These are phyloP conservation scores for Ophthalmotilapia sp. DNA, from an alignment of 2,113 vertebrate genomes.

Conservation along the genomic window DNA sequence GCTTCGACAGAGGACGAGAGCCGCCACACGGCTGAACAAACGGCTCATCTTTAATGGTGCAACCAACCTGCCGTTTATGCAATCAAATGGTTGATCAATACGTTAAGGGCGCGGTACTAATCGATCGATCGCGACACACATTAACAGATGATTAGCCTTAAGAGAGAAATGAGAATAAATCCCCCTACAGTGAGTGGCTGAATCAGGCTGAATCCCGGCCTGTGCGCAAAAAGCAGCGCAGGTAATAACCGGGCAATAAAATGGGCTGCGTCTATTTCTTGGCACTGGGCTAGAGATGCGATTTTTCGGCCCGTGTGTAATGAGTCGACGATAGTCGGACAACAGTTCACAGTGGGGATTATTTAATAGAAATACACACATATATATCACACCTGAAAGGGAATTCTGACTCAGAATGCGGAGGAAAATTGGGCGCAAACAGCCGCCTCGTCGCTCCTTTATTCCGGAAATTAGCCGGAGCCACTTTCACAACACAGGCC, in stretches of 20 bases:
- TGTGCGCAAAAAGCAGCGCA: neutral
- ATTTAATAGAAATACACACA: neutral
- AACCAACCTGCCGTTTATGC: neutral
- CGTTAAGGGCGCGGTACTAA: slow-evolving; percentile 19
- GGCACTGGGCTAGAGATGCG: neutral
- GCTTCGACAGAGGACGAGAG: neutral
- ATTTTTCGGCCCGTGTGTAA: neutral
- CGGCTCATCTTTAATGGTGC: neutral
- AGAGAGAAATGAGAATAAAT: accelerated
- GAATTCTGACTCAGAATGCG: accelerated
- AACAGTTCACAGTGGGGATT: accelerated
- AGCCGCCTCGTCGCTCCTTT: neutral
- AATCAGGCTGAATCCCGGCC: neutral
- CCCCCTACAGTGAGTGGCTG: accelerated
- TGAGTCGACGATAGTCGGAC: neutral
- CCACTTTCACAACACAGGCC: slow-evolving; percentile 32
- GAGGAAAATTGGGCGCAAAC: neutral
- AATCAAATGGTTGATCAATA: slow-evolving; percentile 17
- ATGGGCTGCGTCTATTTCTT: slow-evolving; percentile 4
- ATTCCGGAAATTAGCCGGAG: slow-evolving; percentile 40
- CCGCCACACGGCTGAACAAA: neutral
- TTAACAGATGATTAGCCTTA: accelerated
- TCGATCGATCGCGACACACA: neutral
- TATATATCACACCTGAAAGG: accelerated
- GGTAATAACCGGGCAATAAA: neutral